Evolutionary conservation across 2,113 vertebrate species (phyloP), one percentile per base, ranked within the genome.

Genomic region (Podilymbus podiceps): DNA sequence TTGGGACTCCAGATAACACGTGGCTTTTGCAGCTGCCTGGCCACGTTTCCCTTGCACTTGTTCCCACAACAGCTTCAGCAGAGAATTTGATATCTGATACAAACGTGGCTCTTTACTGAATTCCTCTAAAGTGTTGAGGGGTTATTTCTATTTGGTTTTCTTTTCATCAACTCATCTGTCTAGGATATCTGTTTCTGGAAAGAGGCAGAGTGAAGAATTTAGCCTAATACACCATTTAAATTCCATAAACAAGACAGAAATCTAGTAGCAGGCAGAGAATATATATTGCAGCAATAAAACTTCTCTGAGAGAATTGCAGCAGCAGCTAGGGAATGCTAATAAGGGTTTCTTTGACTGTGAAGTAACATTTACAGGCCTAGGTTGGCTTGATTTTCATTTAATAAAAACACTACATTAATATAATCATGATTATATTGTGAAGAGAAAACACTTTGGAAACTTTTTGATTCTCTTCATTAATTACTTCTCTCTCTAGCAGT

Each of bases 161-260:
- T 83, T 88, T 77, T 83, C 89, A 85, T 90, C 80, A 86, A 50
- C 62, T 95, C 74, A 81, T 93, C 85, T 93, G 90, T 94, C 93
- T 86, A 69, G 40, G 33, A 90, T 88, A 77, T 95, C 62, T 72
- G 69, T 88, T 91, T 80, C 82, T 93, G 73, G 59, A 91, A 91
- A 72, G 40, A 90, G 62, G 40, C 66, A 90, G 53, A 59, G 84
- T 92, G 69, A 89, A 81, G 79, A 92, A 88, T 97, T 95, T 95
- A 92, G 78, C 81, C 77, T 97, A 95, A 93, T 90, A 90, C 49
- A 82, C 85, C 76, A 96, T 97, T 96, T 95, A 97, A 97, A 97
- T 96, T 95, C 96, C 80, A 96, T 95, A 97, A 97, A 96, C 91
- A 97, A 95, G 96, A 95, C 93, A 95, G 94, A 93, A 95, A 95